Evolutionary conservation across 92 coral and sea anemone species (phyloP), one percentile per base, ranked within the genome.

Genomic region (Parazoanthus darwini): DNA sequence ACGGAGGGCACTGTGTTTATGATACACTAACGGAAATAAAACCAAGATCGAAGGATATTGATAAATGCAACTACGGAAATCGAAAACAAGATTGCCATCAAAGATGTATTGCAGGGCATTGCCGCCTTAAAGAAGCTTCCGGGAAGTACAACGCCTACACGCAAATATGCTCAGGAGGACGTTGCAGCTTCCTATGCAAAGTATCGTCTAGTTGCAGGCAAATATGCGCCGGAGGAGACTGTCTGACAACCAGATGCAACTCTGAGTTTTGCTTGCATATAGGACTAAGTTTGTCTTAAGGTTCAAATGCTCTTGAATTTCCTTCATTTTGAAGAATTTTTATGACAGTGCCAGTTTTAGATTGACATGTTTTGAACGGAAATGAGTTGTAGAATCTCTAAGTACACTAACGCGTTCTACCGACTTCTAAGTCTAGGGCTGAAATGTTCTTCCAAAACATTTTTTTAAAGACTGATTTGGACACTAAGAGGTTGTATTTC

Each of bases 151-250:
- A 93, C 15, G 68, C 91, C 16, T 92, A 92, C 80, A 71, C 82
- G 14, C 95, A 93, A 87, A 78, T 89, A 5, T 93, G 95, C 59
- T 75, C 87, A 35, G 95, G 93, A 5, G 95, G 95, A n/a, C 88
- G 90, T 23, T 93, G 95, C 71, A 86, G 77, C 75, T 91, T 93
- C 87, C 88, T 79, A 35, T 92, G 94, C 77, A 92, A 84, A 70
- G 78, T 78, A 67, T 79, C 80, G 22, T 88, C 91, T 22, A 85
- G 85, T 58, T 92, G 94, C 81, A 85, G 78, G 42, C 94, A 92
- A 89, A 83, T 82, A 54, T 92, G 94, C 80, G 86, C 63, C 38
- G 94, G 94, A 26, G 80, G 94, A n/a, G 85, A 89, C 82, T 92
- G 94, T 18, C 90, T 39, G 48, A 87, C 65, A 89, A 87, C 86